Percentiles rank a stretch among this genome's conserved stretches.
Conservation (phyloP, 1,140 invertebrate genomes). For the Drosophila arawakana region DNA sequence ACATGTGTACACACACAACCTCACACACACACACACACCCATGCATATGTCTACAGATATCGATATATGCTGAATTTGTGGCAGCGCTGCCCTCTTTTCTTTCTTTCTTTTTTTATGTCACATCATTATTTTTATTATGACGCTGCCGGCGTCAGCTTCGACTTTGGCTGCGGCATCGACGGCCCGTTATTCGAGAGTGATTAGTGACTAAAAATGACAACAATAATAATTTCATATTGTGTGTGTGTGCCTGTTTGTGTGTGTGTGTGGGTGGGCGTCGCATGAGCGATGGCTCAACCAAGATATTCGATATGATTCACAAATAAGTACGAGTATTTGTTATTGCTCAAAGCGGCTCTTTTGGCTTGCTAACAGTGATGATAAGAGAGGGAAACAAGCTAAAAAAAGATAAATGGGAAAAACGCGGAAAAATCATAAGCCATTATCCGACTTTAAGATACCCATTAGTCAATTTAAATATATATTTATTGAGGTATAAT, state of each 20-base stretch:
- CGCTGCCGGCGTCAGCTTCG: constrained; percentile 51
- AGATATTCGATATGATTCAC: constrained; percentile 55
- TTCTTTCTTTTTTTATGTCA: constrained; percentile 58
- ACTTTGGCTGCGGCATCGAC: constrained; percentile 3
- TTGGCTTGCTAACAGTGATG: too few relatives aligned
- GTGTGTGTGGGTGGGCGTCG: constrained; percentile 18
- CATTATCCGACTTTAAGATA: too few relatives aligned
- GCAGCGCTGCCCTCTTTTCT: constrained; percentile 45
- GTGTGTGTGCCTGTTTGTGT: constrained; percentile 21
- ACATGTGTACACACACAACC: constrained; percentile 18
- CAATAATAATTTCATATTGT: constrained; percentile 57
- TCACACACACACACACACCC: neutral
- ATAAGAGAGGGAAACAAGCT: too few relatives aligned
- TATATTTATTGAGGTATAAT: too few relatives aligned
- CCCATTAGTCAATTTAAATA: too few relatives aligned
- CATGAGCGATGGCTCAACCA: constrained; percentile 46
- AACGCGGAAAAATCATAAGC: too few relatives aligned
- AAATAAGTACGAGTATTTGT: constrained; percentile 56
- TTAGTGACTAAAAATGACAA: constrained; percentile 70
- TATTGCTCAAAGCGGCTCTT: constrained; percentile 17
- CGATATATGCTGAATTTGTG: constrained; percentile 42
- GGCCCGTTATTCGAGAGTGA: constrained; percentile 75
- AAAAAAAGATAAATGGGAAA: too few relatives aligned
- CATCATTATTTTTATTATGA: constrained; percentile 82
- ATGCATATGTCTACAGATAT: neutral